These are phyloP conservation scores for Hydrotaea cyrtoneurina DNA, from an alignment of 2,888 invertebrate genomes.

Conservation along the genomic window DNA sequence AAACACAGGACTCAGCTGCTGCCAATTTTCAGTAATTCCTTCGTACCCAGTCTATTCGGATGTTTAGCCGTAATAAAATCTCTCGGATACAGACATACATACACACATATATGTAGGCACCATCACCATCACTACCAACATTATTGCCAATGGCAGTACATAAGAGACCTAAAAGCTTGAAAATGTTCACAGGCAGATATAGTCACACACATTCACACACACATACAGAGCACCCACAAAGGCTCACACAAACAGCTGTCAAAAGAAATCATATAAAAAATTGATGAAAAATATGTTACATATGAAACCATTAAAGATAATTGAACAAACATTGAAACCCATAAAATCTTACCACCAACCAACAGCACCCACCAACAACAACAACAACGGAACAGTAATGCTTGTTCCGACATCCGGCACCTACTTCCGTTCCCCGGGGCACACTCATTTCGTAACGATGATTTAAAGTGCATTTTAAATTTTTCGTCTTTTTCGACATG, in stretches of 20 bases:
- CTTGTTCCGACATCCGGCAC: background rate
- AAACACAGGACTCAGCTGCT: slow-evolving; percentile 49
- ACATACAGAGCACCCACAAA: background rate
- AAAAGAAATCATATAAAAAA: slow-evolving; percentile 57
- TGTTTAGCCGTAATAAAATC: background rate
- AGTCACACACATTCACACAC: background rate
- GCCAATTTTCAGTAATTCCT: slow-evolving; percentile 44
- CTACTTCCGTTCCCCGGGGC: background rate
- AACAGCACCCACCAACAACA: background rate
- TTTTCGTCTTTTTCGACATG: background rate
- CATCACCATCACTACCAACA: background rate
- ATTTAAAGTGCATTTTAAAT: slow-evolving; percentile 32
- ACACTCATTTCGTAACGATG: slow-evolving; percentile 4
- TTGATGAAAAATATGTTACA: slow-evolving; percentile 61
- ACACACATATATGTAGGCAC: background rate
- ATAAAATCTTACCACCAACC: slow-evolving; percentile 38
- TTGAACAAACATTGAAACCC: slow-evolving; percentile 47
- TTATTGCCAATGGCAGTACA: background rate
- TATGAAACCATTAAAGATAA: slow-evolving; percentile 65
- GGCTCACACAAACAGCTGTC: slow-evolving; percentile 45
- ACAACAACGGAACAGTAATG: too few relatives aligned
- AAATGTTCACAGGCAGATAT: slow-evolving; percentile 33
- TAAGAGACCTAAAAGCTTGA: slow-evolving; percentile 36
- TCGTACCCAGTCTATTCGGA: background rate
- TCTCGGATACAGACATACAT: background rate